A percentile compares a stretch with the other conserved stretches of the same genome.
Conservation (phyloP, 2,113 vertebrate species). For the Tringa solitaria region DNA sequence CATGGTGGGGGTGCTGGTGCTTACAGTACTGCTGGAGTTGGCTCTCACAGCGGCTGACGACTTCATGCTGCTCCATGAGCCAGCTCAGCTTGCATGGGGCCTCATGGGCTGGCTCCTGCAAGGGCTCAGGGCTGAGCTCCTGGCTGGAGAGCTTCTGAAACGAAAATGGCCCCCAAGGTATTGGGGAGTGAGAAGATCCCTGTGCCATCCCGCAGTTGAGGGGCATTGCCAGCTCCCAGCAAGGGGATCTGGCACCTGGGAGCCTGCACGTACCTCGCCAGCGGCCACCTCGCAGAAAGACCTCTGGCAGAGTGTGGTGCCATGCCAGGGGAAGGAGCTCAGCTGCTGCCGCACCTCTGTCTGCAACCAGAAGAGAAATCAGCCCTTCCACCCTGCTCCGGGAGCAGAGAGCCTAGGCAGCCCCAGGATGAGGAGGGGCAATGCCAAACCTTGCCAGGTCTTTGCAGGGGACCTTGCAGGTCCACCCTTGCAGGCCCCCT, state of each 20-base stretch:
- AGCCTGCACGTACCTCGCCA: not conserved
- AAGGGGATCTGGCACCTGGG: not conserved
- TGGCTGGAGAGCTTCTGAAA: not conserved
- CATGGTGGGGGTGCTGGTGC: not conserved
- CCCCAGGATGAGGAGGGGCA: not conserved
- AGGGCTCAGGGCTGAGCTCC: not conserved
- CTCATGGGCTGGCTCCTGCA: not conserved
- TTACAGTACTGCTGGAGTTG: not conserved
- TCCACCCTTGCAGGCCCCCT: not conserved
- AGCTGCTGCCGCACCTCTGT: not conserved
- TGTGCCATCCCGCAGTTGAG: rapidly evolving
- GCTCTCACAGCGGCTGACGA: not conserved
- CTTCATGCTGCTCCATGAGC: not conserved
- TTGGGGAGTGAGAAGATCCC: not conserved
- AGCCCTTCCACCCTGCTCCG: not conserved
- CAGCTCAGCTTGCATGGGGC: not conserved
- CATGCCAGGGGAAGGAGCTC: not conserved
- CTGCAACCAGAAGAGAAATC: not conserved
- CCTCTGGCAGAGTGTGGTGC: not conserved
- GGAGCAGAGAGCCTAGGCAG: not conserved
- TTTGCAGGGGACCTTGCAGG: too few species aligned
- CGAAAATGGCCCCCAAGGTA: not conserved
- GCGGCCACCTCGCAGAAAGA: not conserved
- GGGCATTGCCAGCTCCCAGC: not conserved
- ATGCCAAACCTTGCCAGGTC: not conserved